Base-by-base conservation (phyloP, 2,113 vertebrate species). In the Trematocara unimaculatum region DNA sequence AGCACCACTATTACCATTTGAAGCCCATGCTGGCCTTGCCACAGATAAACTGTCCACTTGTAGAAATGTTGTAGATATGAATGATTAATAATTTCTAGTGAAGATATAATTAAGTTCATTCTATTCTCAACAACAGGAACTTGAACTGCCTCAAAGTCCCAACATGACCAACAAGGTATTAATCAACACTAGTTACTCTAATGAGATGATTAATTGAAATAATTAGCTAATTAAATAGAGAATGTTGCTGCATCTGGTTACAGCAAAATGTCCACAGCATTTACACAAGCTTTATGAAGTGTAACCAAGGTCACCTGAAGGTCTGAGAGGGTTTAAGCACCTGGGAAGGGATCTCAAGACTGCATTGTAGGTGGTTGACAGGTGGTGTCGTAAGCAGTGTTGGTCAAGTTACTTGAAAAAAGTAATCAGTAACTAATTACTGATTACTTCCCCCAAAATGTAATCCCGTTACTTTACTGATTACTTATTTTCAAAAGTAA, bases 101-200 rank as follows among this genome's bases (percentile, higher is more conserved):
- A 29, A 31, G 42, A 49, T 77, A 29, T 49, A 79, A 55, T 81
- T 55, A 79, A 81, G 78, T 53, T 80, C 45, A 11, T 67, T 82
- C 74, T 55, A 13, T 78, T 77, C 38, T 81, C 49, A 51, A 85
- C 64, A 51, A 45, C 20, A 83, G 35, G 26, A 84, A 77, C 58
- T 15, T 2, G 18, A 85, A 81, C 70, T 53, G 42, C 33, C 35
- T 10, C 4, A 87, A 82, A 56, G 40, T 53, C 47, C 35, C 70
- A 78, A 81, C 81, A 45, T 60, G 51, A 91, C 35, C 74, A 49
- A 64, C 26, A 56, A 49, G 20, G 5, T 72, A 45, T 45, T 72
- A 72, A 26, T 49, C 23, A 49, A 3, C 8, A 29, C 70, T 47
- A 1, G 15, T 49, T 49, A 74, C 26, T 2, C 42, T 31, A 74